Base-by-base conservation (phyloP, 2,888 invertebrate genomes). In the Apodemia duryi region DNA sequence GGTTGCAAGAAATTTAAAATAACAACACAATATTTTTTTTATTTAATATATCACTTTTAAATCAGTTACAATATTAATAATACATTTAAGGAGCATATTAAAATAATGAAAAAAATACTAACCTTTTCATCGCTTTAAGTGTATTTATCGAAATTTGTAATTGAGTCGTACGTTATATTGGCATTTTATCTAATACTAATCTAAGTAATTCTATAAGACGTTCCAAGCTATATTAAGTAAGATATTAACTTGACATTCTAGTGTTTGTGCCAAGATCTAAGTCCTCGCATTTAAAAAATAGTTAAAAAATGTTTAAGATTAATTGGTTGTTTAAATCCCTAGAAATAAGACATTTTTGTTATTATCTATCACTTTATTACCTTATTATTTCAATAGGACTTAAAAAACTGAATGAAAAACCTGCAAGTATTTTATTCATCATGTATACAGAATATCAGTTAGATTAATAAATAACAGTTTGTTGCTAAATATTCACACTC, bases 111-210 rank as follows among this genome's bases (percentile, higher is more conserved):
- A 66, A 64, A 63, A 68, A 65, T 57, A 67, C 70, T 71, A 72
- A 71, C 68, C 62, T 74, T 77, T 74, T 81, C 76, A 80, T 76
- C 70, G 76, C 74, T 76, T 67, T 79, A 79, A 76, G 73, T 75
- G 74, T 82, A 78, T 77, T 78, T 82, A 78, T 77, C 76, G 73
- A 73, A 73, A 70, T 73, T 74, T 46, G 43, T 46, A 68, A 74
- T 72, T 73, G 70, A 85, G 89, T 89, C 89, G 89, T 90, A 90
- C 89, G 79, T 81, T 77, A 74, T 81, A 77, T 90, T 89, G 88
- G 89, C 89, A 90, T 89, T 89, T 89, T 75, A 77, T 78, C 73
- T 78, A 76, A 74, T 75, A 64, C 68, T 67, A 68, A 69, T 66
- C 66, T 76, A 81, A 77, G 74, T 79, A 76, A 74, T 74, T 77